Base-by-base conservation (phyloP, 2,113 vertebrate species). In the Pimephales promelas region DNA sequence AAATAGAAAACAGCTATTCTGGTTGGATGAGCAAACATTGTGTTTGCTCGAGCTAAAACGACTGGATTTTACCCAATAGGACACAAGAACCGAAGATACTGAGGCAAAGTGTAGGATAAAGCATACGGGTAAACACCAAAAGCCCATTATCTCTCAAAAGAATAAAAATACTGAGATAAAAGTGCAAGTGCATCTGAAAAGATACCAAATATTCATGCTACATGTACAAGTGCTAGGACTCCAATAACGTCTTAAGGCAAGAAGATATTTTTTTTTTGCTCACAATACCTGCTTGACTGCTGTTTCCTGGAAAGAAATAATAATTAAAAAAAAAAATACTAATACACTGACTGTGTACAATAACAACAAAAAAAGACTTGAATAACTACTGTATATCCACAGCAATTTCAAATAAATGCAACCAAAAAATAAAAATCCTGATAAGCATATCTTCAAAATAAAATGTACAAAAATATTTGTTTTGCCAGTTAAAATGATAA, bases 171-270 rank as follows among this genome's bases (percentile, higher is more conserved):
- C 84, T 83, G 86, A 72, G 86, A 86, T 90, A 81, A 90, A 94
- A 94, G 93, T 94, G 93, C 92, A 88, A 56, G 92, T 94, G 92
- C 93, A 89, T 90, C 79, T 90, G 75, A 85, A 91, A 86, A 24
- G 31, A 72, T 24, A 52, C 47, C n/a, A n/a, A 70, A 83, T 45
- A 61, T 88, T 90, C 64, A 85, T 78, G 88, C 45, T 71, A 90
- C 84, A 89, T 79, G 64, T 83, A 87, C 78, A 86, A 79, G 82
- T 88, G 83, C 62, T 85, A 84, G 90, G 86, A 86, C 72, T 91
- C 83, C 66, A 28, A 83, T 16, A 83, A 72, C 22, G 71, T 70
- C 64, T 26, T 66, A 88, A 24, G 5, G 74, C 70, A 85, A 34
- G 47, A 72, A 79, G 8, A 78, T 7, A 78, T 0, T 40, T 10